Evolutionary conservation across 2,113 vertebrate genomes (phyloP).

Genomic region (Tupaia chinensis): DNA sequence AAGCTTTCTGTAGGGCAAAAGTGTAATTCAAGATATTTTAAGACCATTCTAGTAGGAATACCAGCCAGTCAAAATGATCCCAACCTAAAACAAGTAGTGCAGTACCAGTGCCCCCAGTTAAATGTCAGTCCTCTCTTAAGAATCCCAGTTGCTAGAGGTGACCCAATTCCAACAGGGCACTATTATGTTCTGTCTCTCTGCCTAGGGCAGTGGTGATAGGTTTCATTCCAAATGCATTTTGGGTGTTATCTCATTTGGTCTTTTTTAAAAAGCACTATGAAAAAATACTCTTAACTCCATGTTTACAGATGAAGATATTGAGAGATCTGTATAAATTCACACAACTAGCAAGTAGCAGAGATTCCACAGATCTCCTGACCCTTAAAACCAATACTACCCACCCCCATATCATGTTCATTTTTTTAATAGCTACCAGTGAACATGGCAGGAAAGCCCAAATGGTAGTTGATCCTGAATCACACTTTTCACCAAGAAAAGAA

Average conservation of each 20-base stretch:
- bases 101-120: not conserved
- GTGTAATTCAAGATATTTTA: slow-evolving; percentile 1
- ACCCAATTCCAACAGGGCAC: not conserved
- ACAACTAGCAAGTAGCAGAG: not conserved
- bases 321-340: not conserved
- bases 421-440: not conserved
- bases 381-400: not conserved
- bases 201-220: not conserved
- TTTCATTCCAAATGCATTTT: not conserved
- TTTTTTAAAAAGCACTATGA: not conserved
- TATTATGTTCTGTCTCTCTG: not conserved
- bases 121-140: not conserved
- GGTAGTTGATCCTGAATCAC: too few relatives aligned
- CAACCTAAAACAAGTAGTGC: not conserved
- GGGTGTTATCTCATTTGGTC: not conserved
- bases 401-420: not conserved
- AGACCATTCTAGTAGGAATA: not conserved
- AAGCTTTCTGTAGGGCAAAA: not conserved
- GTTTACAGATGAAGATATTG: not conserved
- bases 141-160: not conserved
- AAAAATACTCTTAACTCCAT: not conserved
- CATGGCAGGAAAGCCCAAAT: not conserved
- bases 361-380: not conserved
- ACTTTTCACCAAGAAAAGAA: slow-evolving; percentile 42
- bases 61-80: not conserved